Base-by-base conservation (phyloP, 1,140 invertebrate species). In the Drosophila albomicans region DNA sequence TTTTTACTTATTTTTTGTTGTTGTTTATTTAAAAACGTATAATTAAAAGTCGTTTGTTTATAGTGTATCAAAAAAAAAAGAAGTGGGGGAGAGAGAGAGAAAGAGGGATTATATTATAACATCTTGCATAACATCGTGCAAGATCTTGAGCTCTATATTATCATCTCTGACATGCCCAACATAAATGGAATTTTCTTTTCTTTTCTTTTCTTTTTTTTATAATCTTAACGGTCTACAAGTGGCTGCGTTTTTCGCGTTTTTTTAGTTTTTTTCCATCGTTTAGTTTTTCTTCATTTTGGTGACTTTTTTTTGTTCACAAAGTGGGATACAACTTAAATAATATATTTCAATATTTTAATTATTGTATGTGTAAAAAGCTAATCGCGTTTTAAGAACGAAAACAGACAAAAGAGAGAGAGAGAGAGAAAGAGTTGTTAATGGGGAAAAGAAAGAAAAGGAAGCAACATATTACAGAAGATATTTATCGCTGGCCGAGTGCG, bases 331-430 rank as follows among this genome's bases (percentile, higher is more conserved):
- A 79, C 79, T 79, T 87, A 82, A 72, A 86, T 79, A 73, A 57
- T 82, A 68, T 80, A 88, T 69, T 73, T 82, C 65, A 79, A 79
- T 86, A 75, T 74, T 78, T 79, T 84, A 84, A 85, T 84, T 84
- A 84, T 67, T 73, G 78, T 86, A 67, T 76, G 64, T 82, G 73
- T 87, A 87, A 72, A 87, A 87, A 87, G 82, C 82, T 87, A 87
- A 87, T 80, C 63, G 84, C 73, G 71, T 81, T 43, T 58, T 64
- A 51, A 82, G 61, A 73, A 54, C 58, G 49, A 49, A 73, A 56
- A 71, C 28, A 71, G 51, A 30, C 48, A 49, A 58, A 45, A 16
- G 20, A 25, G 20, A 25, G 20, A 25, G 20, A 16, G 15, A 20
- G 20, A 25, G 20, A 25, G 20, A 25, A 25, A 25, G 25, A 20